phyloP scores from a whole-genome alignment of 92 coral and sea anemone genomes.

The Bergia sp. region DNA sequence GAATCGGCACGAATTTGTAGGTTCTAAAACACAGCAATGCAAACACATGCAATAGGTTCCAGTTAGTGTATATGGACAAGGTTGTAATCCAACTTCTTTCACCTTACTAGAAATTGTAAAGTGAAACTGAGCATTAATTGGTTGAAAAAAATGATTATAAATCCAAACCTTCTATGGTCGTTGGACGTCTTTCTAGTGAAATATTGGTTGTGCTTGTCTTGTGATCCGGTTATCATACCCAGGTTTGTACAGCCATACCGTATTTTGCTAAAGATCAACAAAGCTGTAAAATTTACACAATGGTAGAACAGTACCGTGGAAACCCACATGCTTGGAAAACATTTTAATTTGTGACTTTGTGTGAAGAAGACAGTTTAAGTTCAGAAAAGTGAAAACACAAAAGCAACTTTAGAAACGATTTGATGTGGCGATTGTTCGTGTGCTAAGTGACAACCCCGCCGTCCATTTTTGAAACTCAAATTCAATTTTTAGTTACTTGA shows the following conservation, averaged over 20 bases:
- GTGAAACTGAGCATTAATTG: background rate
- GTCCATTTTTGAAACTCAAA: background rate
- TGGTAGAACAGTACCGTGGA: conserved; percentile 13
- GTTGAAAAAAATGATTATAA: background rate
- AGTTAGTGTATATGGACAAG: background rate
- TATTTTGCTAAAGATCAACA: conserved; percentile 24
- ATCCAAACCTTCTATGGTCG: conserved; percentile 1
- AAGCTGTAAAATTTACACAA: conserved; percentile 37
- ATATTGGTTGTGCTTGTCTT: background rate
- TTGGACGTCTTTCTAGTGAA: background rate
- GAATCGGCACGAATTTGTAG: background rate
- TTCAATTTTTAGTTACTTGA: background rate
- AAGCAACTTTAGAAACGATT: conserved; percentile 30
- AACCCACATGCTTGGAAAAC: conserved; percentile 35
- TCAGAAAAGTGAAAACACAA: conserved; percentile 25
- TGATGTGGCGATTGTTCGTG: conserved; percentile 2
- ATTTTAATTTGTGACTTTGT: conserved; percentile 40
- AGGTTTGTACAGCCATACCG: conserved; percentile 27
- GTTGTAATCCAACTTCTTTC: background rate
- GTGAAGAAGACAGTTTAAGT: conserved; percentile 35
- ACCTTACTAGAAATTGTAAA: background rate
- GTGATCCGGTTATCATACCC: background rate
- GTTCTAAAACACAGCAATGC: background rate
- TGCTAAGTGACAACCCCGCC: background rate
- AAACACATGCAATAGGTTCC: background rate